A percentile compares a stretch with the other conserved stretches of the same genome.
Evolutionary conservation across 2,888 invertebrate genomes (phyloP).

Genomic region (Hirtodrosophila histrioides): DNA sequence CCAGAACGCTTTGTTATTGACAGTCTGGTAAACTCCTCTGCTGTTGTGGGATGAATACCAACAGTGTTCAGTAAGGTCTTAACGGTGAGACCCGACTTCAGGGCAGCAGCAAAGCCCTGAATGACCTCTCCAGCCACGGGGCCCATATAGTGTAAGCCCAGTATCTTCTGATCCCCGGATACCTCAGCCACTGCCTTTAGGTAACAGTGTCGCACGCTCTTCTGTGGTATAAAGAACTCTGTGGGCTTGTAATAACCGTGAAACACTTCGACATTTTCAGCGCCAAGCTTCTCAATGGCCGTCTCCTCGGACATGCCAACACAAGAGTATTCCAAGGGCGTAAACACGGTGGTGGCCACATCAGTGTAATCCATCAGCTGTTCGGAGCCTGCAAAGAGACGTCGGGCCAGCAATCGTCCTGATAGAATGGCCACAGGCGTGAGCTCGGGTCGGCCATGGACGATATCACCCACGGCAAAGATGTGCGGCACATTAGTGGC

Average conservation of each 20-base stretch:
- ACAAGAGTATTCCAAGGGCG: conserved; percentile 96
- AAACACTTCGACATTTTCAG: conserved; percentile 93
- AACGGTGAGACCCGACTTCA: conserved; percentile 93
- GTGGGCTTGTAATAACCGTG: conserved; percentile 97
- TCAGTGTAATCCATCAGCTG: conserved; percentile 92
- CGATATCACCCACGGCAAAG: conserved; percentile 96
- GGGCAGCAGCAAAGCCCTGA: conserved; percentile 94
- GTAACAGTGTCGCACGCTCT: conserved; percentile 94
- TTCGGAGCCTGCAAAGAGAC: conserved; percentile 87
- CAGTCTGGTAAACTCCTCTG: conserved; percentile 96
- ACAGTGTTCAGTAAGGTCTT: conserved; percentile 91
- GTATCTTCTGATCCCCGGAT: conserved; percentile 88
- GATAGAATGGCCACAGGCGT: conserved; percentile 97
- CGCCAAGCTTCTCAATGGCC: conserved; percentile 88
- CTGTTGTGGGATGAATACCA: conserved; percentile 95
- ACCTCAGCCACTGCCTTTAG: conserved; percentile 91
- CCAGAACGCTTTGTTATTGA: conserved; percentile 96
- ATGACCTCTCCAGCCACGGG: conserved; percentile 96
- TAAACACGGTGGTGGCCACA: conserved; percentile 97
- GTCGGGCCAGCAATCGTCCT: conserved; percentile 91
- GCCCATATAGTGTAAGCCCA: conserved; percentile 95
- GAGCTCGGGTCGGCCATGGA: conserved; percentile 93
- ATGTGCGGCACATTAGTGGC: conserved; percentile 94
- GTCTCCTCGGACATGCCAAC: conserved; percentile 96
- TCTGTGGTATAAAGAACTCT: conserved; percentile 96